Base-by-base conservation (phyloP, 1,140 invertebrate species). In the Conopomorpha cramerella region DNA sequence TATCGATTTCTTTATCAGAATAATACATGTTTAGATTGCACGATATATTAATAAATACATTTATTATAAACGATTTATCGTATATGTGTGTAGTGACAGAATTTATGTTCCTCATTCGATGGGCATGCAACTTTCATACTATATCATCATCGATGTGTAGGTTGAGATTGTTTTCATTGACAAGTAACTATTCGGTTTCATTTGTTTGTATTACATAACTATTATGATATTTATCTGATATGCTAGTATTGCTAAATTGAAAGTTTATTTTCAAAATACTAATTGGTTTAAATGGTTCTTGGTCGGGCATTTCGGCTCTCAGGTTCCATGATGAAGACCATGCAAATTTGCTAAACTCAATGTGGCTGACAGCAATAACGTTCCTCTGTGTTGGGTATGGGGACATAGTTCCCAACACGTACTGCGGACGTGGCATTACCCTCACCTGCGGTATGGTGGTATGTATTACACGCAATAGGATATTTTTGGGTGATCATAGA, bases 351-450 rank as follows among this genome's bases (percentile, higher is more conserved):
- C 84, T 93, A 71, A 93, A 93, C 82, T 90, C 91, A 60, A 91
- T 94, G 89, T 94, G 91, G 91, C 84, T 95, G 82, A 93, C 92
- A 53, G 89, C 90, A 63, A 92, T 91, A 70, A 93, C 91, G 44
- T 92, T 93, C 80, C 84, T 88, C 66, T 87, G 86, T 82, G 85
- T 88, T 52, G 86, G 86, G 54, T 88, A 88, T 65, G 86, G 86
- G 49, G 93, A 96, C 80, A 93, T 96, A 63, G 93, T 96, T 54
- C 93, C 93, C 51, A 94, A 95, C 80, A 95, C 93, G 38, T 93
- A 95, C 83, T 95, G 91, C 83, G 92, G 93, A 55, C 82, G 93
- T 59, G 89, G 87, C 58, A 92, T 95, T 70, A 91, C 92, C 51
- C 89, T 96, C 58, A 87, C 86, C 55, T 93, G 91, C 68, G 93